phyloP scores from a whole-genome alignment of 2,888 invertebrate genomes.

The Bombyx huttoni region DNA sequence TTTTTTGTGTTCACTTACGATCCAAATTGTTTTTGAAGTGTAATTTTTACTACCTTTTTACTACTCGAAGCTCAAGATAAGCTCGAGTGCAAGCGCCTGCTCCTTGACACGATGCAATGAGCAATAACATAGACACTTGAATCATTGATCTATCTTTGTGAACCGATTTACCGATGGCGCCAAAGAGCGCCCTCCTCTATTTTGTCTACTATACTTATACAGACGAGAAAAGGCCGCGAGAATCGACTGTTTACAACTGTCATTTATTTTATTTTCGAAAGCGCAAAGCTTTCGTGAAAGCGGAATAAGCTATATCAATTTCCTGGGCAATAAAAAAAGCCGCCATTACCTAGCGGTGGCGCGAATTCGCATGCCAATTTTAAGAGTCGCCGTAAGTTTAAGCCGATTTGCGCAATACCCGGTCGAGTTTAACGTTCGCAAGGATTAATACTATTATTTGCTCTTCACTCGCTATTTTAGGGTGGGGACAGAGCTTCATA shows the following conservation, averaged over 20 bases:
- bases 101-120: conserved; percentile 39
- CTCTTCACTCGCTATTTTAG: not conserved
- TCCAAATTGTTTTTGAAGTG: conserved; percentile 49
- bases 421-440: too few species aligned
- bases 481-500: too few species aligned
- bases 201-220: conserved; percentile 37
- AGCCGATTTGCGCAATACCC: conserved; percentile 45
- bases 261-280: conserved; percentile 46
- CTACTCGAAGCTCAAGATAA: conserved; percentile 60
- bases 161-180: conserved; percentile 26
- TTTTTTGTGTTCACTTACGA: conserved; percentile 38
- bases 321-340: conserved; percentile 26
- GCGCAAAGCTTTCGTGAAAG: conserved; percentile 46
- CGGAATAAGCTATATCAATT: conserved; percentile 41
- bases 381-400: conserved; percentile 34
- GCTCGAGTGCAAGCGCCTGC: conserved; percentile 35
- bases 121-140: conserved; percentile 42
- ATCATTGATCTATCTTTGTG: conserved; percentile 46
- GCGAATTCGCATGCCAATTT: conserved; percentile 23
- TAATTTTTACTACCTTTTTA: conserved; percentile 67
- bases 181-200: conserved; percentile 18
- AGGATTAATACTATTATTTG: conserved; percentile 12
- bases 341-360: conserved; percentile 13
- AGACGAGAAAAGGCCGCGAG: conserved; percentile 32
- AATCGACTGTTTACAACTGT: conserved; percentile 36